Conservation (phyloP, 2,797 vertebrate species). For the Phyllotis vaccarum region DNA sequence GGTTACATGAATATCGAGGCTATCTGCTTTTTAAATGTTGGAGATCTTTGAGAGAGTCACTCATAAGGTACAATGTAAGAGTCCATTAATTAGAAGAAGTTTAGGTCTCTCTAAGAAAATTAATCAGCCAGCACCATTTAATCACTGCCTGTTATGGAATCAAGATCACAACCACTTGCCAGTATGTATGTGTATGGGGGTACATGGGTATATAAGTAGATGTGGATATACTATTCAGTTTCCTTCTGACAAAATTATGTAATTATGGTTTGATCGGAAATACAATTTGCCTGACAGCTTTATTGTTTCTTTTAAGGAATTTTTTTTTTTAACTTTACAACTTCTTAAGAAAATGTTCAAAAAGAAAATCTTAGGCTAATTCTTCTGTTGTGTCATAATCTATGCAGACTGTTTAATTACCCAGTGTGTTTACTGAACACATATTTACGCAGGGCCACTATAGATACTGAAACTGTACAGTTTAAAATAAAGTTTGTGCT, state of each 20-base stretch:
- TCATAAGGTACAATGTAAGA: slow-evolving; percentile 79
- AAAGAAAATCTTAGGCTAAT: slow-evolving; percentile 31
- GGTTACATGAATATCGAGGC: slow-evolving; percentile 97
- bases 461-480: background rate
- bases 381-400: background rate
- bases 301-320: slow-evolving; percentile 30
- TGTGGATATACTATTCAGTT: slow-evolving; percentile 51
- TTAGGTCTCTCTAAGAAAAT: slow-evolving; percentile 83
- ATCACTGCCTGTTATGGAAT: slow-evolving; percentile 84
- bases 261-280: slow-evolving; percentile 40
- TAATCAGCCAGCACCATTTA: slow-evolving; percentile 88
- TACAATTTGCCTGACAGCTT: slow-evolving; percentile 42
- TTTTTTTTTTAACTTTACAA: slow-evolving; percentile 24
- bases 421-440: background rate
- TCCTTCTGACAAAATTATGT: slow-evolving; percentile 65
- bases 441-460: background rate
- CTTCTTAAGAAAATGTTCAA: slow-evolving; percentile 4
- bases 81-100: slow-evolving; percentile 67
- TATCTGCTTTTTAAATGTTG: slow-evolving; percentile 88
- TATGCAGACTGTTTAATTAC: slow-evolving; percentile 8
- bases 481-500: background rate
- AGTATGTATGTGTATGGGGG: slow-evolving; percentile 8
- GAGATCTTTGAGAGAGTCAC: slow-evolving; percentile 89
- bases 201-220: background rate
- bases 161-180: slow-evolving; percentile 73